Conservation (phyloP, 2,797 vertebrate genomes). For the Catamblyrhynchus diadema region DNA sequence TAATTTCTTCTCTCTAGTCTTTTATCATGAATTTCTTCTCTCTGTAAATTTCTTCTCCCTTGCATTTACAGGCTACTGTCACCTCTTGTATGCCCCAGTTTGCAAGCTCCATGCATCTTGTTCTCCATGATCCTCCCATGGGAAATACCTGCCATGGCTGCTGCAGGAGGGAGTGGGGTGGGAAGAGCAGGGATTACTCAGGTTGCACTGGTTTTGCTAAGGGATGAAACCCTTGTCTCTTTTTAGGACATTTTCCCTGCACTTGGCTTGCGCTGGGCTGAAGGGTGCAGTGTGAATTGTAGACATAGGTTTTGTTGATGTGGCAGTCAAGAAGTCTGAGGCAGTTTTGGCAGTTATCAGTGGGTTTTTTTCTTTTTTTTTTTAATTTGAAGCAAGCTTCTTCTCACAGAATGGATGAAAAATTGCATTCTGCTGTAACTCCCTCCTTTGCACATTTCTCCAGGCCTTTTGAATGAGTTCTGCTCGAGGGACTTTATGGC, state of each 20-base stretch:
- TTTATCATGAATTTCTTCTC: too few relatives aligned
- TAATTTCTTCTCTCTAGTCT: background rate
- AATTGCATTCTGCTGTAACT: background rate
- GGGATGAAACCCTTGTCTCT: background rate
- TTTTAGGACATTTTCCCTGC: background rate
- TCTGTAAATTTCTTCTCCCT: too few relatives aligned
- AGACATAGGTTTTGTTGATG: background rate
- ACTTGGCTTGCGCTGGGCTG: background rate
- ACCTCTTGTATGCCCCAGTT: background rate
- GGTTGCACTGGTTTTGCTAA: background rate
- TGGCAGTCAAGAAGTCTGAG: background rate
- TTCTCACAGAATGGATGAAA: background rate
- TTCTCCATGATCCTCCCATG: background rate
- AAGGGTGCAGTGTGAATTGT: background rate
- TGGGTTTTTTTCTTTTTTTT: fast-evolving
- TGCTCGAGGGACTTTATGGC: background rate
- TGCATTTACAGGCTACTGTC: background rate
- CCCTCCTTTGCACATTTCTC: background rate
- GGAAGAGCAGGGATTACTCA: background rate
- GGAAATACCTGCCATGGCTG: background rate
- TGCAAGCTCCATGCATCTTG: background rate
- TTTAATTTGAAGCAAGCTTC: background rate
- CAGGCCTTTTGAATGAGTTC: background rate
- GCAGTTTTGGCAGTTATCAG: background rate
- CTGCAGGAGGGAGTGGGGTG: background rate